Conservation (phyloP, 2,113 vertebrate species). For the Grallaria varia region DNA sequence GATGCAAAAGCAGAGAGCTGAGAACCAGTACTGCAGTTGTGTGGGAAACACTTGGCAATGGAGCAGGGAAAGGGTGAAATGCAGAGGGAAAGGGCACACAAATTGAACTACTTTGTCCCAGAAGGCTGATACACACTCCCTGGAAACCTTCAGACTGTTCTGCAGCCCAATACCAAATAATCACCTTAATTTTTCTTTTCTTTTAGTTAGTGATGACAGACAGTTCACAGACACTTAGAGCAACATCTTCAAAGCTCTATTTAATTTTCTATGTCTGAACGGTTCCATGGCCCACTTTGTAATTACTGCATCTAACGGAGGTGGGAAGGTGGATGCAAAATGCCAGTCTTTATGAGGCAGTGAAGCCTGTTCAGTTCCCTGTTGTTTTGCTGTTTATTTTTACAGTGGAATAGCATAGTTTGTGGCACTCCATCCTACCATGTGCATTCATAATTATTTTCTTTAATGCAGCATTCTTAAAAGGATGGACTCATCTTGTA, state of each 20-base stretch:
- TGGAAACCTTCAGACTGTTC: background rate
- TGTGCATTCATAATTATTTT: background rate
- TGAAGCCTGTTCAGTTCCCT: conserved; percentile 28
- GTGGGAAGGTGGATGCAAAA: conserved; percentile 35
- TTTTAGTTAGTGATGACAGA: background rate
- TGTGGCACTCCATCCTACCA: background rate
- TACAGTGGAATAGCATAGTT: background rate
- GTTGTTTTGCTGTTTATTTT: conserved; percentile 47
- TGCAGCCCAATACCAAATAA: background rate
- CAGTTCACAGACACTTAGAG: background rate
- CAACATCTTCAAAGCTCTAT: background rate
- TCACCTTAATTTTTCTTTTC: background rate
- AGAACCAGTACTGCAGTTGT: background rate
- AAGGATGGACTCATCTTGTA: background rate
- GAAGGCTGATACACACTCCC: background rate
- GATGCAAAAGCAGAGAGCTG: background rate
- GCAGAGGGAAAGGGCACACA: background rate
- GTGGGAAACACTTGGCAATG: background rate
- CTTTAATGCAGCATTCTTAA: background rate
- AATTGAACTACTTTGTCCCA: background rate
- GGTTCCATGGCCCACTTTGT: conserved; percentile 43
- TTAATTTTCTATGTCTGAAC: conserved; percentile 1
- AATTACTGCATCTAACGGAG: conserved; percentile 44
- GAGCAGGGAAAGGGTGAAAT: background rate
- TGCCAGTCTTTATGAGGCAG: conserved; percentile 32